A percentile compares a stretch with the other conserved stretches of the same genome.
Evolutionary conservation across 2,113 vertebrate species (phyloP).

Genomic region (Physeter macrocephalus): DNA sequence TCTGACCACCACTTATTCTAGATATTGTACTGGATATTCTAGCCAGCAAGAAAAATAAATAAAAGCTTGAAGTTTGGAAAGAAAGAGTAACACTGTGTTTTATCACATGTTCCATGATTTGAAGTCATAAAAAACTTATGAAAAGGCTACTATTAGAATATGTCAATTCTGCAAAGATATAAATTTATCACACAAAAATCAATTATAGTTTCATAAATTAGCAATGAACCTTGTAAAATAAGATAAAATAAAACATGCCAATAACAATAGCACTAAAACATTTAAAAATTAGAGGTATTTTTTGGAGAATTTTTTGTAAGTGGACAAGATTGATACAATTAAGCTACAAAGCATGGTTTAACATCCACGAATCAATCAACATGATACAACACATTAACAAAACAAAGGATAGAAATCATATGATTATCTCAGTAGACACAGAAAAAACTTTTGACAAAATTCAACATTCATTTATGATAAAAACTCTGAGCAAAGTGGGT

Average conservation of each 20-base stretch:
- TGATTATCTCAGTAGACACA: no score
- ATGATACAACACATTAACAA: no score
- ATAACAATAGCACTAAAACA: neutral
- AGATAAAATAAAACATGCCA: neutral
- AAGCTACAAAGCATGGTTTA: no score
- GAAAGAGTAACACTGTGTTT: neutral
- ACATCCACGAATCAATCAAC: no score
- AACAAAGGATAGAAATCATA: no score
- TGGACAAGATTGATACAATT: no score
- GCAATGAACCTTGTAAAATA: neutral
- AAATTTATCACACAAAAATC: neutral
- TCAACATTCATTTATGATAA: no score
- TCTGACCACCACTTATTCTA: neutral
- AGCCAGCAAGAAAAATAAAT: neutral
- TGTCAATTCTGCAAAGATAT: neutral
- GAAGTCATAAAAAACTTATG: neutral
- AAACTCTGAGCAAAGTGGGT: no score
- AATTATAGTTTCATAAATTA: neutral
- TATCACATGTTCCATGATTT: neutral
- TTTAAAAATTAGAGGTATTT: neutral
- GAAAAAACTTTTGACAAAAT: no score
- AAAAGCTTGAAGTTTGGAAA: neutral
- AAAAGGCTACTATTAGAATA: neutral
- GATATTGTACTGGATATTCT: neutral
- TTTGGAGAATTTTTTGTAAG: neutral